These are phyloP conservation scores for Bombus huntii DNA, from an alignment of 1,140 invertebrate genomes.

Conservation along the genomic window DNA sequence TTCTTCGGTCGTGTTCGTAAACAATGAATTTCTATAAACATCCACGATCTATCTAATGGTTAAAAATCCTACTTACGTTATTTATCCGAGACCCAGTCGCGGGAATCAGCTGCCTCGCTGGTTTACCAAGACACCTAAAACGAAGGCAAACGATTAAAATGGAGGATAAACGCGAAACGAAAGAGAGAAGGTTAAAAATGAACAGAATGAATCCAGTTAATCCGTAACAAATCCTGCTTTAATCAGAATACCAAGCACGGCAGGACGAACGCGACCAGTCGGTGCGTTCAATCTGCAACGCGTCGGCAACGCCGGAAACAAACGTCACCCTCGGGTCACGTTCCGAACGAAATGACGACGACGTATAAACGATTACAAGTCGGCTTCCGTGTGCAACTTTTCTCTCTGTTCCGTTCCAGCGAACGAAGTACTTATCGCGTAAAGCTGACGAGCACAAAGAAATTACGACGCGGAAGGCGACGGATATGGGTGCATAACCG, in stretches of 20 bases:
- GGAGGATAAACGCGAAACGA: neutral
- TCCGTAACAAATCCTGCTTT: constrained; percentile 5
- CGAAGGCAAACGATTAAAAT: neutral
- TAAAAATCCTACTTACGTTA: no score
- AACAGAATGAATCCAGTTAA: neutral
- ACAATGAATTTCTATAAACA: no score
- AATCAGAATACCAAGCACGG: constrained; percentile 13
- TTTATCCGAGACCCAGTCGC: no score
- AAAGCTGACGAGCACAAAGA: constrained; percentile 1
- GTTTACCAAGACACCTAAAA: neutral
- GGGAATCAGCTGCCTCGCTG: no score
- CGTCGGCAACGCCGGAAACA: neutral
- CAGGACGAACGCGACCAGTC: neutral
- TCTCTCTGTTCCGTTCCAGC: neutral
- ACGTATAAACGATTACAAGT: constrained; percentile 36
- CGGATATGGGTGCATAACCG: constrained; percentile 22
- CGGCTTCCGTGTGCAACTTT: constrained; percentile 30
- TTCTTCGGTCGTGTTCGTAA: no score
- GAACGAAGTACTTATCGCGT: constrained; percentile 44
- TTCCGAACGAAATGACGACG: constrained; percentile 6
- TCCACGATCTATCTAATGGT: no score
- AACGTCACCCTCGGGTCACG: constrained; percentile 47
- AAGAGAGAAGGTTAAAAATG: neutral
- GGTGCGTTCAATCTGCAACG: constrained; percentile 25
- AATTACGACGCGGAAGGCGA: constrained; percentile 31